Base-by-base conservation (phyloP, 2,113 vertebrate species). In the western clawed frog (Xenopus tropicalis) region DNA sequence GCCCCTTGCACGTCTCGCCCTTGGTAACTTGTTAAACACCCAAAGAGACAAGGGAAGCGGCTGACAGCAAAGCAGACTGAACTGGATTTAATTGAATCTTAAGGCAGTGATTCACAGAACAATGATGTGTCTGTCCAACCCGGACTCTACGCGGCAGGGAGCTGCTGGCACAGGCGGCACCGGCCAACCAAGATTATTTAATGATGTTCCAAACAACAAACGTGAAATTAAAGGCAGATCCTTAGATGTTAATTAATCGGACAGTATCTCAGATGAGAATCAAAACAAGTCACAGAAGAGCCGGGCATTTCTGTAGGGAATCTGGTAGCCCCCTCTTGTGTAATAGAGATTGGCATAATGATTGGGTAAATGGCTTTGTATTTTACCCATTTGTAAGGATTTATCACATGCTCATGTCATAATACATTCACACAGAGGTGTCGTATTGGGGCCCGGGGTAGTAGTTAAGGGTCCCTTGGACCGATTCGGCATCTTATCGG, bases 61-160 rank as follows among this genome's bases (percentile, higher is more conserved):
- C 79, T 77, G 54, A 79, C 74, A 70, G 0, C 1, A 0, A 42
- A 70, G 82, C 68, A 71, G 83, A 69, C 59, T 44, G 69, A 83
- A 81, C 0, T 51, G 76, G 77, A 66, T 82, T 86, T 85, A 86
- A 83, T 82, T 78, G 85, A 80, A 80, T 82, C 77, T 83, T 81
- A 71, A 66, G 42, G 81, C 17, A 0, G 29, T 46, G 52, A 83
- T 80, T 86, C 77, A 79, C 77, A 66, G 74, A 84, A 86, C 82
- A 87, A 86, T 87, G 86, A 64, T 71, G 80, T 48, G 80, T 42
- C 77, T 83, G 84, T 81, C 84, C 86, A 83, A 78, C 78, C 81
- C 66, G 14, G 71, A 81, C 77, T 78, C 82, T 79, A 72, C 83
- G 76, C 72, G 65, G 84, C 24, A 11, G 77, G 79, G 79, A 84